Base-by-base conservation (phyloP, 2,797 vertebrate species). In the Lithobates sylvaticus region DNA sequence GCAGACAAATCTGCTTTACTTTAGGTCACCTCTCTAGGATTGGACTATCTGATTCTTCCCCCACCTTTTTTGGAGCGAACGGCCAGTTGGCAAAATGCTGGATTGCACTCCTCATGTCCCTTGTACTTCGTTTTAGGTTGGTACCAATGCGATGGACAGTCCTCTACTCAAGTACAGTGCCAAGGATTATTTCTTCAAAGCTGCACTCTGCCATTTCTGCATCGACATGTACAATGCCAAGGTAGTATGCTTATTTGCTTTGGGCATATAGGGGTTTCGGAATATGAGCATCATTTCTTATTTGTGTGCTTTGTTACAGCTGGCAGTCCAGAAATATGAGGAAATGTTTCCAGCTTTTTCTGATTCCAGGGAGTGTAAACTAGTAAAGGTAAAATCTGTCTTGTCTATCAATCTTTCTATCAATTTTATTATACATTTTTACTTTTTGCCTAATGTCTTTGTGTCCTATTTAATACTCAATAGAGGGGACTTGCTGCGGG, bases 151-250 rank as follows among this genome's bases (percentile, higher is more conserved):
- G 0, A 97, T 98, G 97, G 97, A 98, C 93, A 98, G 96, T 34
- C 95, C 96, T 0, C 93, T 98, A n/a, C 94, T 98, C 87, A 98
- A 98, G 88, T 98, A 98, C 92, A 97, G 97, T 27, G 96, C 97
- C 77, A 97, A 97, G 92, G 97, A 98, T 85, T 96, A 98, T 88
- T 98, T 98, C 93, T 98, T 98, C 91, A 98, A 97, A 90, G 97
- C 97, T 0, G 93, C 93, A 0, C 96, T 98, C 10, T 98, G 97
- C 90, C 97, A 98, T 89, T 98, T 98, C 94, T 98, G 97, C 83
- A 94, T 98, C 0, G 97, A 98, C 91, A 96, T 96, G 95, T 95
- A 97, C 79, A 98, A 98, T 0, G 97, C 97, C 68, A 97, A 97
- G 93, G 97, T 97, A 88, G 81, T 21, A 6, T 7, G 29, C 5